These are phyloP conservation scores for Bursaphelenchus okinawaensis DNA, from an alignment of 2,888 invertebrate species.

Conservation along the genomic window DNA sequence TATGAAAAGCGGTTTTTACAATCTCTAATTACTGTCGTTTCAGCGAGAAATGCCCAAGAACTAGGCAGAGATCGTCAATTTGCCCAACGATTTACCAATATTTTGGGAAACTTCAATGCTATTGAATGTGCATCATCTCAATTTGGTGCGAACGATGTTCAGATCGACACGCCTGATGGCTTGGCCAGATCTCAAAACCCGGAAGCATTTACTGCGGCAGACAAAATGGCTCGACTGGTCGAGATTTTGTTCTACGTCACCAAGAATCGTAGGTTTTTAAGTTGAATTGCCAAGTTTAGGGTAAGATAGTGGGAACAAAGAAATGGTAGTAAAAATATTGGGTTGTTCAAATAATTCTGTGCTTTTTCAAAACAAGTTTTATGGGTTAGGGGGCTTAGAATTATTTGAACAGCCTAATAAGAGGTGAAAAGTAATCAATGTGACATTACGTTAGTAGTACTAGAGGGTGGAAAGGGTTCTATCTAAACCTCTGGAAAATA, in stretches of 20 bases:
- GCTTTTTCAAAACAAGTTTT: too few relatives aligned
- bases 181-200: constrained; percentile 9
- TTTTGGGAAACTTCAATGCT: constrained; percentile 15
- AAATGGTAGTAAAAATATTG: too few relatives aligned
- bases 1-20: neutral
- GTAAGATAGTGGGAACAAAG: too few relatives aligned
- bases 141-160: neutral
- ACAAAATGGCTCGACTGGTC: constrained; percentile 39
- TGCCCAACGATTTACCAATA: constrained; percentile 25
- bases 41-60: constrained; percentile 41
- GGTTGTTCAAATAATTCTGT: too few relatives aligned
- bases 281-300: too few relatives aligned
- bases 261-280: constrained; percentile 48
- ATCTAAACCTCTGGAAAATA: too few relatives aligned
- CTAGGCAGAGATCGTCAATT: constrained; percentile 36
- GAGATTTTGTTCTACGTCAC: constrained; percentile 44
- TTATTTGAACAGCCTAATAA: too few relatives aligned
- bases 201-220: constrained; percentile 14
- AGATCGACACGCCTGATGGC: neutral
- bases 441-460: too few relatives aligned
- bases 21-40: constrained; percentile 7
- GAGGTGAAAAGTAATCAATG: too few relatives aligned
- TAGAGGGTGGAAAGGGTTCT: too few relatives aligned
- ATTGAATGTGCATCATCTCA: constrained; percentile 16
- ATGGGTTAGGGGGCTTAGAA: too few relatives aligned